Base-by-base conservation (phyloP, 2,888 invertebrate species). In the Diaperis boleti region DNA sequence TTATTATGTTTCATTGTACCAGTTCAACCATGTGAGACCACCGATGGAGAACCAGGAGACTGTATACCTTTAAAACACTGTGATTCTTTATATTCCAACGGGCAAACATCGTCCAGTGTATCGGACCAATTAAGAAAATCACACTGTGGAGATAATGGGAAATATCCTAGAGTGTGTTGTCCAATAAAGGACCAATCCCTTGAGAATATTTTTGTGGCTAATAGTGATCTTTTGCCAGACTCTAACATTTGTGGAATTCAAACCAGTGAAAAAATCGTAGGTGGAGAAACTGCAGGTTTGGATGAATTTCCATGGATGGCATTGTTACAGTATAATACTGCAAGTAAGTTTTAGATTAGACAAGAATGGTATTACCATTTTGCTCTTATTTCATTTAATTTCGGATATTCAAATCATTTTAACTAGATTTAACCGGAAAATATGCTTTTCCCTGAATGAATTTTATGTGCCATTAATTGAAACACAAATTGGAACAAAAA, bases 241-340 rank as follows among this genome's bases (percentile, higher is more conserved):
- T 79, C 73, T 0, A 81, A 78, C 0, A 79, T 78, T 5, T 90
- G 90, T 67, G 89, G 89, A 2, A 13, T 65, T 1, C 59, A 57
- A 3, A 52, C 63, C 6, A 79, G 81, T 5, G 84, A 87, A 74
- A 84, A 85, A 65, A 89, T 90, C 64, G 84, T 85, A 26, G 89
- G 90, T 1, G 90, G 90, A 1, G 82, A 82, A 20, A 73, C 74
- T 39, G 84, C 88, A 0, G 86, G 86, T 17, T 81, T 90, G 10
- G 88, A 87, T 60, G 90, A 90, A 11, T 7, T 13, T 31, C 52
- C 52, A 2, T 52, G 49, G 49, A 2, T 49, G 10, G 49, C 33
- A 4, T 15, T 49, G n/a, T 7, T 49, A 15, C 17, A 49, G 13
- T 49, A 49, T 13, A 14, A n/a, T n/a, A n/a, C n/a, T n/a, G n/a